Evolutionary conservation across 1,140 invertebrate genomes (phyloP).

Genomic region (Bombyx mandarina): DNA sequence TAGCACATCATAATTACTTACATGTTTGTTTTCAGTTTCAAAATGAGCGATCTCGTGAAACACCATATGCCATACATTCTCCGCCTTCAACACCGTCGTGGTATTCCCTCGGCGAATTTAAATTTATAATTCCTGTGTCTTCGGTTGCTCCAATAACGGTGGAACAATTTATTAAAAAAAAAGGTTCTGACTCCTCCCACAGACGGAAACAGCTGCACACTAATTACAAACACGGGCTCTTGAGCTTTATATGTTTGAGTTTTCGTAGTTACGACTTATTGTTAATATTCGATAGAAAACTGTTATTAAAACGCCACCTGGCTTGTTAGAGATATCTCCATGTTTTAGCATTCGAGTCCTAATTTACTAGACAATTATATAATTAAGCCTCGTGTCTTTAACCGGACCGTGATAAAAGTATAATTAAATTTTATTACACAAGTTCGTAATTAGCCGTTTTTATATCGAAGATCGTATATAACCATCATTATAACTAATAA

Average conservation of each 20-base stretch:
- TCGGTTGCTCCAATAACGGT: conserved; percentile 49
- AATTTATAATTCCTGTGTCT: conserved; percentile 52
- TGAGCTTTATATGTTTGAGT: conserved; percentile 19
- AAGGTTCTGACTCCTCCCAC: conserved; percentile 40
- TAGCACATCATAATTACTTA: no score
- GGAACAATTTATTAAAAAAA: conserved; percentile 52
- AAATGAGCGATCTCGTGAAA: conserved; percentile 26
- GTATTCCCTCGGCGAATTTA: conserved; percentile 60
- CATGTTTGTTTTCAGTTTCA: no score
- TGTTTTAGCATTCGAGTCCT: neutral
- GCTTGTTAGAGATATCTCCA: conserved; percentile 1
- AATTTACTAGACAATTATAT: conserved; percentile 1
- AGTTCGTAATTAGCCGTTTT: no score
- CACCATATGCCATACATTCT: conserved; percentile 64
- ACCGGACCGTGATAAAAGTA: no score
- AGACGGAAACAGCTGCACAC: conserved; percentile 63
- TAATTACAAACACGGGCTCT: conserved; percentile 52
- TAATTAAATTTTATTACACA: no score
- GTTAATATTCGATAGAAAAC: conserved; percentile 21
- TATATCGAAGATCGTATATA: no score
- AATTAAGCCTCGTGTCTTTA: conserved; percentile 2
- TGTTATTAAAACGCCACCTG: conserved; percentile 15
- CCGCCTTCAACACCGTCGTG: conserved; percentile 37
- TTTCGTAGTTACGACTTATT: conserved; percentile 6
- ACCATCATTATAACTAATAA: no score